phyloP scores from a whole-genome alignment of 2,113 vertebrate genomes.

The Nerophis lumbriciformis region DNA sequence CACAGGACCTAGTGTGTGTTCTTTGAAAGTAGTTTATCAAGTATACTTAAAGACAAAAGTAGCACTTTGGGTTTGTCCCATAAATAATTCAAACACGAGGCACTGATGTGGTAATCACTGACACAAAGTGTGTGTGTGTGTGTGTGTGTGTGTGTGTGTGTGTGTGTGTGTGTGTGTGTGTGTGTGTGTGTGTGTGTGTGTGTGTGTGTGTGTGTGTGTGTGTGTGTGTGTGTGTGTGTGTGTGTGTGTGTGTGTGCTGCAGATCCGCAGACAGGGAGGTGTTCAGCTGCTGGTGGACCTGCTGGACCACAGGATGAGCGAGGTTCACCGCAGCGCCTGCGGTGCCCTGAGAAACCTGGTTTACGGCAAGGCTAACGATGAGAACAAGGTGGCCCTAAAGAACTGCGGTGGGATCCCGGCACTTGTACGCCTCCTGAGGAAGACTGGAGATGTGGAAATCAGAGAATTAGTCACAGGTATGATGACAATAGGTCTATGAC shows the following conservation, averaged over 20 bases:
- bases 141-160: no score
- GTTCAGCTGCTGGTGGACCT: conserved; percentile 96
- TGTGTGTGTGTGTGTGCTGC: conserved; percentile 7
- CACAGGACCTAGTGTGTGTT: background rate
- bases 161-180: background rate
- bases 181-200: background rate
- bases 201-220: no score
- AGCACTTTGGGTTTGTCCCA: background rate
- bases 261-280: conserved; percentile 96
- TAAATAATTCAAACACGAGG: background rate
- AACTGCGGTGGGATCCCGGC: conserved; percentile 97
- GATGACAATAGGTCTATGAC: background rate
- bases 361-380: conserved; percentile 96
- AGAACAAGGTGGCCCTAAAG: conserved; percentile 97
- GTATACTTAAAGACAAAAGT: background rate
- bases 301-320: conserved; percentile 94
- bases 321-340: conserved; percentile 97
- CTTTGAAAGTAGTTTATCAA: background rate
- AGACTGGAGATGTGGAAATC: conserved; percentile 93
- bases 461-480: conserved; percentile 97
- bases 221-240: no score
- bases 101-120: background rate
- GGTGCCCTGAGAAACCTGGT: conserved; percentile 95
- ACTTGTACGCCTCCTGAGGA: conserved; percentile 90
- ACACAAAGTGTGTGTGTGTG: no score